Evolutionary conservation across 2,113 vertebrate genomes (phyloP), one percentile per base, ranked within the genome.

Genomic region (Pygoscelis adeliae): DNA sequence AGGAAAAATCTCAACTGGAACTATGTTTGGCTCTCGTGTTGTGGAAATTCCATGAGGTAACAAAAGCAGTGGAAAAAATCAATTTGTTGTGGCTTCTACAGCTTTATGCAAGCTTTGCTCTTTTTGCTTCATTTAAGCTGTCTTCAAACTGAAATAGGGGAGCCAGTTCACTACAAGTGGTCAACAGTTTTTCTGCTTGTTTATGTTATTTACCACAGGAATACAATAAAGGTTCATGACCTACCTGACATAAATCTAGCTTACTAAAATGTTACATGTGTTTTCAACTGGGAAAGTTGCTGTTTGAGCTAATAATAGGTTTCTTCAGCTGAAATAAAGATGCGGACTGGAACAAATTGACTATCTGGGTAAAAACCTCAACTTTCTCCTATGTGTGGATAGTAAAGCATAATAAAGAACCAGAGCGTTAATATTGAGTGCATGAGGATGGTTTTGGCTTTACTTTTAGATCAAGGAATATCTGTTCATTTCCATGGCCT

Each of bases 191-290:
- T 97, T 91, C 89, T 91, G 58, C 78, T 96, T 97, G 84, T 94
- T 93, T 94, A 66, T 77, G 55, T 95, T 97, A 95, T 97, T 96
- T 96, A 92, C 87, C 46, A 47, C 78, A 88, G 66, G 66, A 95
- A 96, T 96, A 97, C 89, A 88, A 90, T 96, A 89, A 91, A 93
- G 71, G 96, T 91, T 96, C 96, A 93, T 67, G 94, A 95, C 93
- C 95, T 91, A 94, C 83, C 77, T 96, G 87, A 96, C 95, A 96
- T 96, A 96, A 97, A 93, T 96, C 93, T 93, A 93, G 93, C 81
- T 96, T 96, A 87, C 87, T 94, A 93, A 95, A 96, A 96, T 80
- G 87, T 70, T 96, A 97, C 91, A 88, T 91, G 76, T 95, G 84
- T 92, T 95, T 95, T 96, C 87, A 96, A 52, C 89, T 77, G 70